Base-by-base conservation (phyloP, 2,797 vertebrate species). In the Phoebastria nigripes region DNA sequence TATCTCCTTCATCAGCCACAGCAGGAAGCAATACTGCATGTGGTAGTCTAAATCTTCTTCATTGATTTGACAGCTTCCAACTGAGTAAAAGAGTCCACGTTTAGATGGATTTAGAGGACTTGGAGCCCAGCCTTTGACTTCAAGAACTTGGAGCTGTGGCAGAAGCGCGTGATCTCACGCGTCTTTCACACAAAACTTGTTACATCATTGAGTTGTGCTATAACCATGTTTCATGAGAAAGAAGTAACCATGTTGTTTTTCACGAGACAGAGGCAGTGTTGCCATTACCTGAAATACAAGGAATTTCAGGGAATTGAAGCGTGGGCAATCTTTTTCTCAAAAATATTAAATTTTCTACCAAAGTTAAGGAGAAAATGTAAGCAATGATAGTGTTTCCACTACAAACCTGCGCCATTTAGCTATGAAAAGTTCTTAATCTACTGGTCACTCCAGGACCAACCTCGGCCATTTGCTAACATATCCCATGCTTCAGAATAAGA, bases 41-140 rank as follows among this genome's bases (percentile, higher is more conserved):
- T 54, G 65, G 84, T 88, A 85, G 87, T 73, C 94, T 89, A 94
- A 88, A 86, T 82, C 47, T 74, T 93, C 69, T 92, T 91, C 69
- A 65, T 52, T 72, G 76, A 86, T 74, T 90, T 97, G 95, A 90
- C 92, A 95, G 49, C 78, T 91, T 96, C 95, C 89, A 83, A 63
- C 84, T 1, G 87, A 81, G 93, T 69, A 62, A 79, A 56, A 85
- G 55, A 80, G 54, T 78, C 49, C 89, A 61, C 29, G 19, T 77
- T 89, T 72, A 82, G 42, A 87, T n/a, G 41, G 17, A 83, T 94
- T 94, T 95, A 90, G 65, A 90, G 59, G 82, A 80, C 84, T 72
- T 85, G 71, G 28, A 87, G 55, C 11, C 33, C 29, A 82, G 74
- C 8, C 29, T 93, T 66, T 1, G 2, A 24, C 51, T 83, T 79